These are phyloP conservation scores for Schrankia costaestrigalis DNA, from an alignment of 2,888 invertebrate species.

Conservation along the genomic window DNA sequence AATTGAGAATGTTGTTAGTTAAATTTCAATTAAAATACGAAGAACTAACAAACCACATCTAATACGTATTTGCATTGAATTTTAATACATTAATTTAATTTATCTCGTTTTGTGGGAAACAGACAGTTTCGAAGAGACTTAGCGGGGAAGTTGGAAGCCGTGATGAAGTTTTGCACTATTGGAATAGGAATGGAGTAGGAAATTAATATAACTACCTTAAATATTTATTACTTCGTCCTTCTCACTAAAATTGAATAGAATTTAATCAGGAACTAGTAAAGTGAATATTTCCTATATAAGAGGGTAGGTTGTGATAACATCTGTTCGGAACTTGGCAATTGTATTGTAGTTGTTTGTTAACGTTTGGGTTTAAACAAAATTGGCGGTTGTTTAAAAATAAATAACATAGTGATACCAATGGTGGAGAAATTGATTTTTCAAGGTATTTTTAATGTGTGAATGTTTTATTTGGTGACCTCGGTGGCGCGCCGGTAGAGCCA, in stretches of 20 bases:
- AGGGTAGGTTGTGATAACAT: slow-evolving; percentile 2
- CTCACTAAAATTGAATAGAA: slow-evolving; percentile 11
- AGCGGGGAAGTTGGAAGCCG: slow-evolving; percentile 32
- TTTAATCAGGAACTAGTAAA: slow-evolving; percentile 11
- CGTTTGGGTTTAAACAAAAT: too few species aligned
- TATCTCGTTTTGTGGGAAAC: slow-evolving; percentile 46
- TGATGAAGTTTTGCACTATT: slow-evolving; percentile 36
- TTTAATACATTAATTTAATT: slow-evolving; percentile 51
- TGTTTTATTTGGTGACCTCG: too few species aligned
- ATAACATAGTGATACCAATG: too few species aligned
- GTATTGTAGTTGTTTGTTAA: not conserved
- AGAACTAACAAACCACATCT: too few species aligned
- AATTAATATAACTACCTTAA: slow-evolving; percentile 31
- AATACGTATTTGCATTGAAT: slow-evolving; percentile 16
- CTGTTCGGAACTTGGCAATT: slow-evolving; percentile 3
- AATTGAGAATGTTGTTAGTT: too few species aligned
- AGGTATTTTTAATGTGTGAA: too few species aligned
- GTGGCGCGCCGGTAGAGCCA: too few species aligned
- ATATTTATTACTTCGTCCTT: slow-evolving; percentile 24
- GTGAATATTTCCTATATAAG: slow-evolving; percentile 6
- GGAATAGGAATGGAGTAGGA: slow-evolving; percentile 31
- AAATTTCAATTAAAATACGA: too few species aligned
- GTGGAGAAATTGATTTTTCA: too few species aligned
- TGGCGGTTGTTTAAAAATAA: too few species aligned
- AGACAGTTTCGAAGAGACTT: slow-evolving; percentile 42